A percentile compares a stretch with the other conserved stretches of the same genome.
phyloP scores from a whole-genome alignment of 2,888 invertebrate genomes.

The Tipula lateralis region DNA sequence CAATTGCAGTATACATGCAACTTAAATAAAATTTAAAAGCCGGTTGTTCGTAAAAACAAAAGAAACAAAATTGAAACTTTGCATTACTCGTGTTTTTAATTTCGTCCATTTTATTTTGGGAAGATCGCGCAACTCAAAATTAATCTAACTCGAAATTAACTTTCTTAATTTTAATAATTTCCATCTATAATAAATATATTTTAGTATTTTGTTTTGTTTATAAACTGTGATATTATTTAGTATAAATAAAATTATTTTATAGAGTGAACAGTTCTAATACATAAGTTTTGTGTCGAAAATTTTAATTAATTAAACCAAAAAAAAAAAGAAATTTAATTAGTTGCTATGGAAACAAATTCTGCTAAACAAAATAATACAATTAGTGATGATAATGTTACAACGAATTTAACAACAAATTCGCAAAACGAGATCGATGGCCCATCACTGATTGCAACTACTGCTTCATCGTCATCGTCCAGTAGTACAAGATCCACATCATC shows the following conservation, averaged over 20 bases:
- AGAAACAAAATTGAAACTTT: too few relatives aligned
- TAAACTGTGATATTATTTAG: neutral
- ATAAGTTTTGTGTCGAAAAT: neutral
- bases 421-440: neutral
- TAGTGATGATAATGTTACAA: neutral
- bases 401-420: neutral
- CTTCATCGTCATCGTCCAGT: neutral
- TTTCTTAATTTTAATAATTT: neutral
- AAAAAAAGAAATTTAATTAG: neutral
- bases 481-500: neutral
- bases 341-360: slow-evolving; percentile 29
- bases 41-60: neutral
- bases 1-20: neutral
- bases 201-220: neutral
- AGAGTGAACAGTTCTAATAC: neutral
- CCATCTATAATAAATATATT: neutral
- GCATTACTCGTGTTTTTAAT: neutral
- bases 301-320: neutral
- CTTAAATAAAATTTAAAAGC: neutral
- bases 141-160: neutral
- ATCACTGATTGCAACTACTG: neutral
- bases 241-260: neutral
- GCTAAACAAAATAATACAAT: neutral
- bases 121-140: neutral
- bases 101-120: slow-evolving; percentile 1